A percentile compares a stretch with the other conserved stretches of the same genome.
These are phyloP conservation scores for Simalia tracyae DNA, from an alignment of 2,797 vertebrate species.

Conservation along the genomic window DNA sequence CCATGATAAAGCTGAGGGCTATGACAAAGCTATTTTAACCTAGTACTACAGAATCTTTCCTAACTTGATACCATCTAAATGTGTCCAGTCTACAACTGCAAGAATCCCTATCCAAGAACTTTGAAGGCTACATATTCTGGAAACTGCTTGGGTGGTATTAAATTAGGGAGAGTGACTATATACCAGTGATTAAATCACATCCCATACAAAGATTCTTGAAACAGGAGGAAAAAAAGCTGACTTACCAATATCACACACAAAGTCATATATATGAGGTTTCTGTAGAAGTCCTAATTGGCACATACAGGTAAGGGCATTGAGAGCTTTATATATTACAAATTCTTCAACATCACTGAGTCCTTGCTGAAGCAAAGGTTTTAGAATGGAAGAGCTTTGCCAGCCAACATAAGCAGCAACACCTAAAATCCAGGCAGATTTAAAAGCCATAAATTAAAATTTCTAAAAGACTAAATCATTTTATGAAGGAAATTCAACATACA, in stretches of 20 bases:
- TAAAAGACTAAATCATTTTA: not conserved
- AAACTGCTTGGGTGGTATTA: not conserved
- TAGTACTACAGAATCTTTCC: not conserved
- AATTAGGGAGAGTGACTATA: not conserved
- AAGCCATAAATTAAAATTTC: not conserved
- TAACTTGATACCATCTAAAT: not conserved
- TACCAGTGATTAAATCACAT: not conserved
- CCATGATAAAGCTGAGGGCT: no score
- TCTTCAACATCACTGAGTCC: slow-evolving; percentile 96
- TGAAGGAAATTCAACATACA: not conserved
- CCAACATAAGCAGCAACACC: slow-evolving; percentile 97
- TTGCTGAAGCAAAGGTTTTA: slow-evolving; percentile 96
- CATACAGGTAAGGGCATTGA: slow-evolving; percentile 95
- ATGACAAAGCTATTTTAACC: not conserved
- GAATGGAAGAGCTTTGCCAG: slow-evolving; percentile 97
- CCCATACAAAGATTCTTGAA: not conserved
- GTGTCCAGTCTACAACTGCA: not conserved
- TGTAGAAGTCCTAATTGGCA: slow-evolving; percentile 94
- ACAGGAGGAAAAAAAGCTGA: not conserved
- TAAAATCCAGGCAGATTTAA: slow-evolving; percentile 59
- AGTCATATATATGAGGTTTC: slow-evolving; percentile 97
- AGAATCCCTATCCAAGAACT: not conserved
- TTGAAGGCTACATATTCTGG: not conserved
- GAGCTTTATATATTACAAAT: slow-evolving; percentile 97
- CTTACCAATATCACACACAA: slow-evolving; percentile 94